Evolutionary conservation across 37 sponge, comb jelly and placozoan species (phyloP).

Genomic region (Lycopodina hypogea): DNA sequence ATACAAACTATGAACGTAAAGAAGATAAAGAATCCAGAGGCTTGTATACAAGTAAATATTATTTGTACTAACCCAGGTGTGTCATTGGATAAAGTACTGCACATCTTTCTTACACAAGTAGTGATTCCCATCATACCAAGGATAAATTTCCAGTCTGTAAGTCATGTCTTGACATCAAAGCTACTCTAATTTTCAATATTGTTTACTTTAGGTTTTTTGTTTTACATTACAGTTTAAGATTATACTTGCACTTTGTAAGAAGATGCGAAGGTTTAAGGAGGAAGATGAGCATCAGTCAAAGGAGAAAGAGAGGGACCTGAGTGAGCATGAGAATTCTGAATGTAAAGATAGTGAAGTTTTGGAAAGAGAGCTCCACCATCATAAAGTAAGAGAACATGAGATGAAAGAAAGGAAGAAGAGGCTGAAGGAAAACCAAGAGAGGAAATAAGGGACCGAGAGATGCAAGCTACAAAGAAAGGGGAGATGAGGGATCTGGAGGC

Average conservation of each 20-base stretch:
- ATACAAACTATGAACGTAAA: not conserved
- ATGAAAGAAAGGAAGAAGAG: slow-evolving; percentile 47
- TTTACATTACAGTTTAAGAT: no score
- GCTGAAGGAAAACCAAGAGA: slow-evolving; percentile 25
- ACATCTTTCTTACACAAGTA: no score
- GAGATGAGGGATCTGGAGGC: slow-evolving; percentile 49
- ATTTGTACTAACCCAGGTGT: no score
- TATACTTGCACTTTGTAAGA: no score
- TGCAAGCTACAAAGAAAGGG: slow-evolving; percentile 26
- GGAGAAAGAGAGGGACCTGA: slow-evolving; percentile 55
- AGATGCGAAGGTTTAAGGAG: no score
- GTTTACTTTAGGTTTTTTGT: no score
- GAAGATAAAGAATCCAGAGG: not conserved
- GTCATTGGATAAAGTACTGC: no score
- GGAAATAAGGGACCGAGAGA: slow-evolving; percentile 44
- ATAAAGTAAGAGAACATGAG: slow-evolving; percentile 42
- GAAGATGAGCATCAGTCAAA: no score
- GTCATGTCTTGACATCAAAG: no score
- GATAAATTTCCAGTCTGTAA: no score
- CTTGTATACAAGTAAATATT: not conserved
- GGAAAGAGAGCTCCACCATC: slow-evolving; percentile 39
- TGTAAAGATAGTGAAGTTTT: slow-evolving; percentile 39
- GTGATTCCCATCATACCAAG: no score
- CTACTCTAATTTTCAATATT: no score
- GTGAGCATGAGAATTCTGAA: slow-evolving; percentile 43